Evolutionary conservation across 2,113 vertebrate species (phyloP).

Genomic region (Mesembrinibis cayennensis): DNA sequence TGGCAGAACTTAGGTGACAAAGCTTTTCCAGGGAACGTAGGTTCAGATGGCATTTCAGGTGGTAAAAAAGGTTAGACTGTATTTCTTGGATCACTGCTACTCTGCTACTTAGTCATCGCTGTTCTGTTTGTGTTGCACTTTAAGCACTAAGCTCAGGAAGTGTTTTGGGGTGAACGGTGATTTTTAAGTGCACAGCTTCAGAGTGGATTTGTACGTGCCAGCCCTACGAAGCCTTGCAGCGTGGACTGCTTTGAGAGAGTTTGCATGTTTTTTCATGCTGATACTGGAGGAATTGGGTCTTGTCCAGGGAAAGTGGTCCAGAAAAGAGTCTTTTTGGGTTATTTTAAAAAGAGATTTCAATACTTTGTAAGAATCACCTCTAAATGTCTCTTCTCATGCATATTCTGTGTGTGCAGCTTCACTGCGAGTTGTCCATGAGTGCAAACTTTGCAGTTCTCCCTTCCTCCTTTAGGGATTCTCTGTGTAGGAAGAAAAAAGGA

Average conservation of each 20-base stretch:
- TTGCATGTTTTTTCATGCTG: neutral
- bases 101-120: neutral
- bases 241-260: neutral
- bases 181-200: neutral
- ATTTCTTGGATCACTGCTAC: neutral
- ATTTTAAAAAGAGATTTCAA: neutral
- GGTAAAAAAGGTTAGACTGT: neutral
- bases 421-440: neutral
- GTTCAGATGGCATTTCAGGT: neutral
- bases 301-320: neutral
- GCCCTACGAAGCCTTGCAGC: neutral
- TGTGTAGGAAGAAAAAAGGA: neutral
- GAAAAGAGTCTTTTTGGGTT: neutral
- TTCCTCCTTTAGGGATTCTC: neutral
- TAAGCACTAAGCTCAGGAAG: neutral
- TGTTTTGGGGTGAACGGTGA: neutral
- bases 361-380: neutral
- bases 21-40: neutral
- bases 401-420: neutral
- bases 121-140: neutral
- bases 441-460: neutral
- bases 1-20: neutral
- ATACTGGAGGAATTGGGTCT: neutral
- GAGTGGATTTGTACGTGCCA: neutral
- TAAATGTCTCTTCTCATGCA: neutral